These are phyloP conservation scores for Oceanodroma tethys DNA, from an alignment of 2,113 vertebrate species.

Conservation along the genomic window DNA sequence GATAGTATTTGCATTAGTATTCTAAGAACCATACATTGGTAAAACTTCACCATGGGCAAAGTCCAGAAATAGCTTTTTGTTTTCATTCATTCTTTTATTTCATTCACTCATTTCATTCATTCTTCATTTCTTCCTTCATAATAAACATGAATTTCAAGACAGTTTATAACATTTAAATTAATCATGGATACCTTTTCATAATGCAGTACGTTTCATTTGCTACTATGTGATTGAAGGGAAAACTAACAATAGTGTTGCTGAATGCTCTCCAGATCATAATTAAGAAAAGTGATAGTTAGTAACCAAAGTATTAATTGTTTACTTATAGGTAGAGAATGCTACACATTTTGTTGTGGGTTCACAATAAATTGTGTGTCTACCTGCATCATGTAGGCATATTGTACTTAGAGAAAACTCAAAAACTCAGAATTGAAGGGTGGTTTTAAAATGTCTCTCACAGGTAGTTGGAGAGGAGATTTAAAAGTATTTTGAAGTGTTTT, in stretches of 20 bases:
- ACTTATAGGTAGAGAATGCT: not conserved
- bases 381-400: not conserved
- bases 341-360: not conserved
- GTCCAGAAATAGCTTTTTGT: not conserved
- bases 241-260: not conserved
- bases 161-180: not conserved
- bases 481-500: not conserved
- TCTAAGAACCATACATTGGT: not conserved
- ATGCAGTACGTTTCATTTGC: not conserved
- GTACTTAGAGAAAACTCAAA: not conserved
- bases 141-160: not conserved
- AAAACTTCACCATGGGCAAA: not conserved
- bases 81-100: not conserved
- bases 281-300: not conserved
- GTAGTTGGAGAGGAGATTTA: not conserved
- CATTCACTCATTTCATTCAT: not conserved
- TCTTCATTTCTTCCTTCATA: not conserved
- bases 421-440: not conserved
- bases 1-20: not conserved
- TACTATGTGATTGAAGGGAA: not conserved
- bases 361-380: not conserved
- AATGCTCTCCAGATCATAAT: not conserved
- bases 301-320: not conserved
- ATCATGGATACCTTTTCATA: not conserved
- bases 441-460: not conserved